A percentile compares a stretch with the other conserved stretches of the same genome.
Conservation (phyloP, 2,113 vertebrate genomes). For the Mungos mungo region DNA sequence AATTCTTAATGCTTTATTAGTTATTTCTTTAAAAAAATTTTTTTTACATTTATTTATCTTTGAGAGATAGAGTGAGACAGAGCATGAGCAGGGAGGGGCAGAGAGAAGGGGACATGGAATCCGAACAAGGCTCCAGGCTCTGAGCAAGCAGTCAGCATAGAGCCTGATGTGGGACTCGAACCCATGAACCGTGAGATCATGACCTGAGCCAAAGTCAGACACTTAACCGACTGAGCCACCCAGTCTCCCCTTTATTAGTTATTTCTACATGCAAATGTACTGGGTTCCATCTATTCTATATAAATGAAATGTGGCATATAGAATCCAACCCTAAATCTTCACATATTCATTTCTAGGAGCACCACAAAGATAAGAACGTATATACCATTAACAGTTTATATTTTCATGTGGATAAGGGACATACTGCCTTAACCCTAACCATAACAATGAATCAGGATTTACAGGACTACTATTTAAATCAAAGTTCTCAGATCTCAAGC, state of each 20-base stretch:
- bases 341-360: slow-evolving; percentile 8
- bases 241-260: not conserved
- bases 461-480: slow-evolving; percentile 45
- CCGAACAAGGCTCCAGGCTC: too few species aligned
- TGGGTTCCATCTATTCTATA: not conserved
- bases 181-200: too few species aligned
- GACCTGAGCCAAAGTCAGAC: too few species aligned
- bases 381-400: not conserved
- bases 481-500: slow-evolving; percentile 63
- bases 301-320: slow-evolving; percentile 29
- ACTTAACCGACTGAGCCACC: too few species aligned
- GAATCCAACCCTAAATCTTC: slow-evolving; percentile 31
- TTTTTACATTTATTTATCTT: too few species aligned
- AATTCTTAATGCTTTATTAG: slow-evolving; percentile 12
- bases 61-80: too few species aligned
- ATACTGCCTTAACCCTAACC: not conserved
- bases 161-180: too few species aligned
- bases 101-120: too few species aligned
- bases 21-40: too few species aligned
- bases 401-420: slow-evolving; percentile 27
- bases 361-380: slow-evolving; percentile 4
- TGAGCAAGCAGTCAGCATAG: too few species aligned
- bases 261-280: not conserved
- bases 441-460: slow-evolving; percentile 37
- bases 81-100: too few species aligned